Evolutionary conservation across 2,888 invertebrate species (phyloP).

Genomic region (Clostera curtula): DNA sequence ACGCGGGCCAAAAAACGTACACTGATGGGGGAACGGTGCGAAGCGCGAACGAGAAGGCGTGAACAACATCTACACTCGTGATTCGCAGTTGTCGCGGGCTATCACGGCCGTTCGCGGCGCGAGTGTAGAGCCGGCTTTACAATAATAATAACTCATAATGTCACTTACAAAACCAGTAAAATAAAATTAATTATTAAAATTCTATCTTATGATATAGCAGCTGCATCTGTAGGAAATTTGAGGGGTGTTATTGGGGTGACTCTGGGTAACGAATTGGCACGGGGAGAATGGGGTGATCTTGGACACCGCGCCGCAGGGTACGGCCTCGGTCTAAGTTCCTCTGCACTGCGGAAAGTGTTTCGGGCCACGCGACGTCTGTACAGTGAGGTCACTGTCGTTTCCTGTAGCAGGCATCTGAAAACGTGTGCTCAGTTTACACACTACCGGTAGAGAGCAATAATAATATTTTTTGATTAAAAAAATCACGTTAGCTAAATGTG

Average conservation of each 20-base stretch:
- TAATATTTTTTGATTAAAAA: too few species aligned
- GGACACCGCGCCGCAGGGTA: constrained; percentile 31
- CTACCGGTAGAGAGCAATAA: too few species aligned
- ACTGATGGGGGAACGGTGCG: too few species aligned
- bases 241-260: constrained; percentile 38
- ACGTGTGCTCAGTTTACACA: not conserved
- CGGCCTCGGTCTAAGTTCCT: constrained; percentile 53
- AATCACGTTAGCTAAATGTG: too few species aligned
- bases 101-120: too few species aligned
- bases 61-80: too few species aligned
- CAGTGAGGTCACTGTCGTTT: constrained; percentile 45
- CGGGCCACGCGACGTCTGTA: constrained; percentile 49
- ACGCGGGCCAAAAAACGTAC: too few species aligned
- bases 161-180: not conserved
- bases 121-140: too few species aligned
- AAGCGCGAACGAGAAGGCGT: too few species aligned
- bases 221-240: constrained; percentile 35
- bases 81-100: too few species aligned
- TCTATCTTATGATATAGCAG: constrained; percentile 13
- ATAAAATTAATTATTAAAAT: not conserved
- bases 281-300: constrained; percentile 29
- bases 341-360: constrained; percentile 52
- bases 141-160: too few species aligned
- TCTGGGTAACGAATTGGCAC: constrained; percentile 49
- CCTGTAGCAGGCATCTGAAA: constrained; percentile 60